A percentile compares a stretch with the other conserved stretches of the same genome.
These are phyloP conservation scores for Plectrocnemia conspersa DNA, from an alignment of 1,140 invertebrate genomes.

Conservation along the genomic window DNA sequence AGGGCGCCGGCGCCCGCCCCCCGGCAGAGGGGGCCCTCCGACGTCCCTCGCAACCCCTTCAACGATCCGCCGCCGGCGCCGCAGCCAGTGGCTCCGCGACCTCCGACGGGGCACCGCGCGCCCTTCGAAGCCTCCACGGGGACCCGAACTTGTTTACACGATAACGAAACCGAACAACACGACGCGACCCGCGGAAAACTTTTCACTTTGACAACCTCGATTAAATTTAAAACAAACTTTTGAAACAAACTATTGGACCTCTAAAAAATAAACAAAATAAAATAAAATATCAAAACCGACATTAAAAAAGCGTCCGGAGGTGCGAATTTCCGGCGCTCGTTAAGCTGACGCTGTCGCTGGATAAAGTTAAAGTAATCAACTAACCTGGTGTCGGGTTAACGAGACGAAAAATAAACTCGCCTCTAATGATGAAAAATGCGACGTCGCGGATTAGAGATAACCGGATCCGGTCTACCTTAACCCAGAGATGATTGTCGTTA, in stretches of 20 bases:
- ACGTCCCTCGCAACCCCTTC: conserved; percentile 18
- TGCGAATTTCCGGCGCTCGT: conserved; percentile 1
- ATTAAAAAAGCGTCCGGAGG: not conserved
- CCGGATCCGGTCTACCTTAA: no score
- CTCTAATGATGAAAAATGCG: not conserved
- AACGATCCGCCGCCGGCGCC: conserved; percentile 23
- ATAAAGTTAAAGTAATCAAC: conserved; percentile 1
- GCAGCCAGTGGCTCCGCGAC: conserved; percentile 29
- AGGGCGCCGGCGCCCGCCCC: conserved; percentile 43
- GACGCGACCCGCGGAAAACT: not conserved
- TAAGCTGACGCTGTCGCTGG: not conserved
- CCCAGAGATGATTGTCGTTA: no score
- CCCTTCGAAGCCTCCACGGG: not conserved
- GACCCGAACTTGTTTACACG: conserved; percentile 10
- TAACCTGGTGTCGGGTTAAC: not conserved
- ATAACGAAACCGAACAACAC: not conserved
- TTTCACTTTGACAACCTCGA: not conserved
- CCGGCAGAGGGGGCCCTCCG: conserved; percentile 24
- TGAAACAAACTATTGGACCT: not conserved
- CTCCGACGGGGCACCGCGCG: conserved; percentile 18
- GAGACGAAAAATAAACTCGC: not conserved
- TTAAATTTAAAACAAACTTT: not conserved
- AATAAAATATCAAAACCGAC: not conserved
- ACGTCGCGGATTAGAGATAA: no score
- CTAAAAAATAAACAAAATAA: not conserved